These are phyloP conservation scores for Dendroctonus ponderosae DNA, from an alignment of 1,140 invertebrate genomes.

Conservation along the genomic window DNA sequence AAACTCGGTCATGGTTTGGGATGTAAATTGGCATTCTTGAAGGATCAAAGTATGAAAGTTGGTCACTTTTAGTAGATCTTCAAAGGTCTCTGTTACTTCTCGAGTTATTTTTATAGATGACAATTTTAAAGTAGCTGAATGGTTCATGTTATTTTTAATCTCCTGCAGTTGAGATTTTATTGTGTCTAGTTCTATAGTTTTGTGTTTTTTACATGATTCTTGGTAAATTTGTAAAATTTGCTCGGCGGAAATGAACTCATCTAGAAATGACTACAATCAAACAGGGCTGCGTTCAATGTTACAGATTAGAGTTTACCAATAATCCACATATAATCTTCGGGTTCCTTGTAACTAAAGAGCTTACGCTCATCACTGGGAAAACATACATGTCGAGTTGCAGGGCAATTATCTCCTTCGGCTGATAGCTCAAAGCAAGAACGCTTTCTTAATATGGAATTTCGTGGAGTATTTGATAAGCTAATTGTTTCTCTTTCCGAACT, in stretches of 20 bases:
- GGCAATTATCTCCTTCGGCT: constrained; percentile 5
- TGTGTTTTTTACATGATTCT: constrained; percentile 42
- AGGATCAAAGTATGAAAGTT: constrained; percentile 44
- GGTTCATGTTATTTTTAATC: constrained; percentile 45
- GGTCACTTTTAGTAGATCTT: constrained; percentile 44
- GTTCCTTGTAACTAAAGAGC: constrained; percentile 40
- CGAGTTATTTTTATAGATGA: constrained; percentile 40
- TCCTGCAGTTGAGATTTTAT: constrained; percentile 43
- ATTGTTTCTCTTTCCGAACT: constrained; percentile 12
- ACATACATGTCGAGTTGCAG: constrained; percentile 36
- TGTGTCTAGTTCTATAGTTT: constrained; percentile 44
- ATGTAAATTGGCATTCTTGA: constrained; percentile 42
- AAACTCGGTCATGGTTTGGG: constrained; percentile 45
- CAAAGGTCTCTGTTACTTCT: constrained; percentile 46
- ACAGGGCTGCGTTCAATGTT: no score
- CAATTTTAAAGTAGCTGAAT: constrained; percentile 44
- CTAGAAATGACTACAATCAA: constrained; percentile 24
- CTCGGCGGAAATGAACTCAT: constrained; percentile 36
- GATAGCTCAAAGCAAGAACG: constrained; percentile 19
- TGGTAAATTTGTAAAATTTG: constrained; percentile 42
- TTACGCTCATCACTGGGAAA: constrained; percentile 39
- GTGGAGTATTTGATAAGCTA: constrained; percentile 7
- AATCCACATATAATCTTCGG: constrained; percentile 34
- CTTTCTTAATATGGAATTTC: constrained; percentile 37
- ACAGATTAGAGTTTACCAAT: constrained; percentile 34